Evolutionary conservation across 2,888 invertebrate species (phyloP).

Genomic region (Notodonta dromedarius): DNA sequence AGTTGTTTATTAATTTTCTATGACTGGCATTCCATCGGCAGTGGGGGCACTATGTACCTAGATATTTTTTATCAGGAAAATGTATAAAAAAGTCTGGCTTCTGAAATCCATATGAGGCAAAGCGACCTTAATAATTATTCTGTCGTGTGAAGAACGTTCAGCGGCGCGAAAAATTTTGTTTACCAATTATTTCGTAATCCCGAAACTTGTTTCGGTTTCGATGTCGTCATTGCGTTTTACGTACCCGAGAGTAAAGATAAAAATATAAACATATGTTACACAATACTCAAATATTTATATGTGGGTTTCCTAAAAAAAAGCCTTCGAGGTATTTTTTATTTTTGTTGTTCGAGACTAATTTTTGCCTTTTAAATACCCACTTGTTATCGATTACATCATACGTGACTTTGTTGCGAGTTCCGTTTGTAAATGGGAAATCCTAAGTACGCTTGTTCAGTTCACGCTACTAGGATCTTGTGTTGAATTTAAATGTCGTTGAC

Average conservation of each 20-base stretch:
- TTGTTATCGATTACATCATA: slow-evolving; percentile 48
- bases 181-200: slow-evolving; percentile 64
- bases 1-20: background rate
- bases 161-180: slow-evolving; percentile 61
- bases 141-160: slow-evolving; percentile 53
- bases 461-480: slow-evolving; percentile 44
- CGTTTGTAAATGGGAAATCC: slow-evolving; percentile 63
- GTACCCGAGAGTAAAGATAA: slow-evolving; percentile 25
- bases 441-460: slow-evolving; percentile 41
- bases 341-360: slow-evolving; percentile 6
- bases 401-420: slow-evolving; percentile 55
- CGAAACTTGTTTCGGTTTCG: slow-evolving; percentile 51
- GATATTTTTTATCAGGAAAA: slow-evolving; percentile 3
- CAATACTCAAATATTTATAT: slow-evolving; percentile 7
- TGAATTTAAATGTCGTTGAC: slow-evolving; percentile 46
- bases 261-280: slow-evolving; percentile 23
- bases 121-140: slow-evolving; percentile 57
- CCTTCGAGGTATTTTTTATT: background rate
- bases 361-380: slow-evolving; percentile 18
- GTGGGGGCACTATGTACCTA: background rate
- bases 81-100: slow-evolving; percentile 27
- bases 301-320: slow-evolving; percentile 2
- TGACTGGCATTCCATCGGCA: background rate
- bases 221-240: slow-evolving; percentile 50
- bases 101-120: slow-evolving; percentile 43